Evolutionary conservation across 2,113 vertebrate species (phyloP).

Genomic region (Caranx ignobilis): DNA sequence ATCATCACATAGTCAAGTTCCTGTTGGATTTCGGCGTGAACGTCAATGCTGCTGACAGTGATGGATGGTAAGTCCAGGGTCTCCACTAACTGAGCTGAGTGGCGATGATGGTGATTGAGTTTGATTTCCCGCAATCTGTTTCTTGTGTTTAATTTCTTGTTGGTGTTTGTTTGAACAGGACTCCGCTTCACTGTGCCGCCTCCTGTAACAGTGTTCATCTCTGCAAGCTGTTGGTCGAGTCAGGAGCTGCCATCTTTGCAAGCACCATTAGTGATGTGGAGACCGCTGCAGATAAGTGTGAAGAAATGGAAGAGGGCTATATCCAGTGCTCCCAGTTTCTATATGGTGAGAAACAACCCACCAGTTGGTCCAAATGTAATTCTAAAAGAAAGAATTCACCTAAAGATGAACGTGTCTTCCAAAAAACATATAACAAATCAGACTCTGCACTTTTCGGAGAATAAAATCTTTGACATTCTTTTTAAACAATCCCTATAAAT

Average conservation of each 20-base stretch:
- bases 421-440: background rate
- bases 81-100: background rate
- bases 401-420: background rate
- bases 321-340: slow-evolving; percentile 98
- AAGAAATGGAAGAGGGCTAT: slow-evolving; percentile 98
- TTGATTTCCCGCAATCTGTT: background rate
- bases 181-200: slow-evolving; percentile 96
- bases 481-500: too few relatives aligned
- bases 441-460: background rate
- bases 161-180: slow-evolving; percentile 83
- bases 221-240: slow-evolving; percentile 97
- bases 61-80: slow-evolving; percentile 90
- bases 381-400: background rate
- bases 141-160: background rate
- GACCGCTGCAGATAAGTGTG: slow-evolving; percentile 97
- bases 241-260: slow-evolving; percentile 96
- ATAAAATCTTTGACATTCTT: too few relatives aligned
- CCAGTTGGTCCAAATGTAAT: background rate
- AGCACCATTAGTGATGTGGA: slow-evolving; percentile 98
- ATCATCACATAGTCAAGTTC: slow-evolving; percentile 98
- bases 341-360: slow-evolving; percentile 82
- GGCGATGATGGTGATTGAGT: too few relatives aligned
- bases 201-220: slow-evolving; percentile 99
- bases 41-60: slow-evolving; percentile 97
- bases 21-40: slow-evolving; percentile 98